phyloP scores from a whole-genome alignment of 2,888 invertebrate species.

The Drosophila multiciliata region DNA sequence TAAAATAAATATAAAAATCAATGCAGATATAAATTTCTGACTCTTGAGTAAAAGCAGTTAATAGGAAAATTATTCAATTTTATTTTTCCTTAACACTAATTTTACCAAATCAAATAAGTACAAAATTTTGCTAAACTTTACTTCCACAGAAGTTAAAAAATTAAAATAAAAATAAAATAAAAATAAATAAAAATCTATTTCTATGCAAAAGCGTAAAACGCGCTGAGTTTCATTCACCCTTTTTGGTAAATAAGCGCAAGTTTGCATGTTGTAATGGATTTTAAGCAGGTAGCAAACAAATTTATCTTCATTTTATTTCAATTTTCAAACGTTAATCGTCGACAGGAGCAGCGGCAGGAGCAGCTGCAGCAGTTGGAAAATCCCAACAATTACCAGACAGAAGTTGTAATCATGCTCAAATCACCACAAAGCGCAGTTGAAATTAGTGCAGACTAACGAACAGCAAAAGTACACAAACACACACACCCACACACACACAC shows the following conservation, averaged over 20 bases:
- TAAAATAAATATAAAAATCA: too few relatives aligned
- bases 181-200: background rate
- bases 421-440: conserved; percentile 61
- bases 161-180: too few relatives aligned
- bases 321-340: conserved; percentile 33
- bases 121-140: background rate
- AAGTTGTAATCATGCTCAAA: conserved; percentile 66
- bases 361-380: conserved; percentile 23
- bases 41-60: too few relatives aligned
- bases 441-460: conserved; percentile 54
- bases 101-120: too few relatives aligned
- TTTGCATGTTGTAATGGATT: conserved; percentile 33
- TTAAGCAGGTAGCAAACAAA: conserved; percentile 25
- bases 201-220: background rate
- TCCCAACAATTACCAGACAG: conserved; percentile 48
- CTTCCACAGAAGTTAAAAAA: too few relatives aligned
- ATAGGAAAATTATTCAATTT: too few relatives aligned
- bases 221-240: background rate
- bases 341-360: conserved; percentile 17
- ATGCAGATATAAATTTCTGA: too few relatives aligned
- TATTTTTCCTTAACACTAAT: too few relatives aligned
- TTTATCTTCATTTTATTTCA: conserved; percentile 59
- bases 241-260: conserved; percentile 8
- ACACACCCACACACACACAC: background rate
- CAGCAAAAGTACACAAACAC: conserved; percentile 20